phyloP scores from a whole-genome alignment of 2,113 vertebrate genomes.

The Pygoscelis adeliae region DNA sequence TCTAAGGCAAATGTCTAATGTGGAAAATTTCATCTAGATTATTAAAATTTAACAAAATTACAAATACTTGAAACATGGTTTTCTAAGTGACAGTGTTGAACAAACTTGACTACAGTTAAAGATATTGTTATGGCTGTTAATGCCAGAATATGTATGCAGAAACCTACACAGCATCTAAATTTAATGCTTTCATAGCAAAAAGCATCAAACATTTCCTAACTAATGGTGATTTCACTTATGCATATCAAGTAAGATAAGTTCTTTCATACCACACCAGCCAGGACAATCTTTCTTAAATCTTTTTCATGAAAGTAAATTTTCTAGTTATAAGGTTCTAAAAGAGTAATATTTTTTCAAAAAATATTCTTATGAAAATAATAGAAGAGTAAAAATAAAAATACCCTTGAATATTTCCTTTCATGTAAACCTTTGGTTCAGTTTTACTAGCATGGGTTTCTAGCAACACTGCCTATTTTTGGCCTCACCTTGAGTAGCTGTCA shows the following conservation, averaged over 20 bases:
- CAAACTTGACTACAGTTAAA: background rate
- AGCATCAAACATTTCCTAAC: background rate
- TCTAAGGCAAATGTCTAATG: background rate
- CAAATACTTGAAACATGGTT: background rate
- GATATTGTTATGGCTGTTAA: background rate
- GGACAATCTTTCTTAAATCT: background rate
- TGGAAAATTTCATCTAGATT: background rate
- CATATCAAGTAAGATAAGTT: background rate
- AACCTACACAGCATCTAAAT: background rate
- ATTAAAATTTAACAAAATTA: background rate
- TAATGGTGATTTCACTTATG: background rate
- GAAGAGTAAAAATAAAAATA: background rate
- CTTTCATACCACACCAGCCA: background rate
- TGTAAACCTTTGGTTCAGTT: background rate
- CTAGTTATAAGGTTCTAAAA: background rate
- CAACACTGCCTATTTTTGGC: background rate
- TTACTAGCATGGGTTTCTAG: background rate
- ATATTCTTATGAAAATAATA: background rate
- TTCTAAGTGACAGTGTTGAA: background rate
- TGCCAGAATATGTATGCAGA: background rate
- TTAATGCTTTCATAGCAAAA: background rate
- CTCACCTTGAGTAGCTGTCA: conserved; percentile 17
- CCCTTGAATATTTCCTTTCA: background rate
- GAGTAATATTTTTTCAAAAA: background rate
- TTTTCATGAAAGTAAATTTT: background rate